Conservation (phyloP, 1,140 invertebrate genomes). For the Agrilus planipennis region DNA sequence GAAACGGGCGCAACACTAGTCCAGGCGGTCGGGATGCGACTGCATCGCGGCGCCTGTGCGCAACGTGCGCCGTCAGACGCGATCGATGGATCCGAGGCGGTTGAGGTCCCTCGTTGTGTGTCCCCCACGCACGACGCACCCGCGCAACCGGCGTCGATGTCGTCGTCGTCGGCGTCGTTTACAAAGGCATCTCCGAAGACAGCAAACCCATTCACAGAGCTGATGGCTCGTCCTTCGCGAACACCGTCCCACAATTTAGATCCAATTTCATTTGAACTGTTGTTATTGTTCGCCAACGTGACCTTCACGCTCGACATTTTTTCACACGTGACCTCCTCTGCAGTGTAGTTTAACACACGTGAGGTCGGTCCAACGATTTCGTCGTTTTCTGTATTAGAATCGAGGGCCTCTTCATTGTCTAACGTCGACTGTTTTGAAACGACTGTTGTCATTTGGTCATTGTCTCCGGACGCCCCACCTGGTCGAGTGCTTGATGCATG, state of each 20-base stretch:
- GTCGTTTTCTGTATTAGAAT: not conserved
- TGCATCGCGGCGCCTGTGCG: conserved; percentile 30
- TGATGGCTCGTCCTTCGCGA: conserved; percentile 6
- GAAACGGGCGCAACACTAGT: conserved; percentile 20
- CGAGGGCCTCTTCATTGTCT: not conserved
- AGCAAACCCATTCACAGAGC: conserved; percentile 4
- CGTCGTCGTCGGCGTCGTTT: conserved; percentile 4
- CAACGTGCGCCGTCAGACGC: conserved; percentile 16
- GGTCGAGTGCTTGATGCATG: not conserved
- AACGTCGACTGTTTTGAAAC: not conserved
- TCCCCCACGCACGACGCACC: conserved; percentile 6
- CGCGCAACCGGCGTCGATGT: not conserved
- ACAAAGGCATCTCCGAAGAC: conserved; percentile 11
- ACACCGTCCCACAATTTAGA: not conserved
- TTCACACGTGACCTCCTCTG: not conserved
- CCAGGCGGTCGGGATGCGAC: conserved; percentile 27
- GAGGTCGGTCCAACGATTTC: not conserved
- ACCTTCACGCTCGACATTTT: conserved; percentile 2
- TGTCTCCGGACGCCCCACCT: conserved; percentile 4
- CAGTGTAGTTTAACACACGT: conserved; percentile 1
- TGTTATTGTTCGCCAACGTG: conserved; percentile 3
- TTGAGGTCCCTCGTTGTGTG: not conserved
- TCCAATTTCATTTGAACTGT: not conserved
- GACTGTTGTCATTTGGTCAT: conserved; percentile 5
- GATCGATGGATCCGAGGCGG: conserved; percentile 22